Evolutionary conservation across 1,140 invertebrate species (phyloP), one percentile per base, ranked within the genome.

Genomic region (Drosophila asahinai): DNA sequence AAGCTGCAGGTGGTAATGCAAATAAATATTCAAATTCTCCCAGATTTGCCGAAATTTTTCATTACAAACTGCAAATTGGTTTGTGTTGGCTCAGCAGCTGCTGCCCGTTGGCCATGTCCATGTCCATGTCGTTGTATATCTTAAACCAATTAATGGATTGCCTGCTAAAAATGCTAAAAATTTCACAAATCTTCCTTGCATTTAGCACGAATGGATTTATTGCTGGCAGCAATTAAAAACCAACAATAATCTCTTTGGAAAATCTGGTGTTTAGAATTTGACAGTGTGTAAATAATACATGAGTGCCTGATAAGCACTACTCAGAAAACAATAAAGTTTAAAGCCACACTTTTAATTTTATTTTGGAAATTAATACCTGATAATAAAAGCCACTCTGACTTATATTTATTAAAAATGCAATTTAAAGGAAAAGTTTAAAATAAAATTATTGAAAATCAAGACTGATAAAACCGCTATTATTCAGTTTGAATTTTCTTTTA

Each of bases 21-120:
- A 66, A 86, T 87, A 86, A 86, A 86, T 86, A 83, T 77, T 55
- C 65, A 73, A 75, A 89, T 60, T 60, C 70, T 17, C 38, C 33
- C 51, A 70, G 74, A 76, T 81, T 75, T 79, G 70, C 74, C 77
- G 68, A 90, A 83, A 84, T 74, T 87, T 81, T 86, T 90, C 74
- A 89, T 89, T 90, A 89, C 78, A 73, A 76, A 90, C 82, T 79
- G 78, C 84, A 89, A 89, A 90, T 89, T 89, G 81, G 74, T 65
- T 74, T 74, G 45, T 90, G 70, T 77, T 73, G 65, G 68, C 61
- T 65, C 22, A 60, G 65, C 55, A 80, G 68, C 72, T 84, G 81
- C 84, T 87, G 65, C 68, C 76, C 65, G 59, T 33, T 71, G 38
- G 38, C 45, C 36, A 38, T 52, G 42, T 74, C 43, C 71, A 30